A percentile compares a stretch with the other conserved stretches of the same genome.
phyloP scores from a whole-genome alignment of 2,888 invertebrate species.

The Ochropleura leucogaster region DNA sequence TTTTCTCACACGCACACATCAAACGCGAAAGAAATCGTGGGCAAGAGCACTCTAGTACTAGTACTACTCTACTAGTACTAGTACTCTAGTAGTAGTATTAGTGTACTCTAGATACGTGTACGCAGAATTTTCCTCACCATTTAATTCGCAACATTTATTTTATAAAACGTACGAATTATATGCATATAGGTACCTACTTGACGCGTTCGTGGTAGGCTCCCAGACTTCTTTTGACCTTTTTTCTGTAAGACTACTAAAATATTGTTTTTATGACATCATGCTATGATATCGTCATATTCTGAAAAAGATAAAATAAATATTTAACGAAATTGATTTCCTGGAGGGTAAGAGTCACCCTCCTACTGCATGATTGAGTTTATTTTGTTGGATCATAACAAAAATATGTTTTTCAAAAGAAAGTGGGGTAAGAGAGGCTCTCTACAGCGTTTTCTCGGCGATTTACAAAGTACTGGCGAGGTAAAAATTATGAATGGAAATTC shows the following conservation, averaged over 20 bases:
- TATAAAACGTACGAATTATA: background rate
- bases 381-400: constrained; percentile 77
- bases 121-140: background rate
- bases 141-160: background rate
- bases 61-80: no score
- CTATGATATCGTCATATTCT: constrained; percentile 36
- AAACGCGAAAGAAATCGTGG: no score
- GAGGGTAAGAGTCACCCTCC: constrained; percentile 65
- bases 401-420: constrained; percentile 69
- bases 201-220: background rate
- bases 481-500: constrained; percentile 52
- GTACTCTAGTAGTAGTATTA: no score
- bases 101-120: no score
- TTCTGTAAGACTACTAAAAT: background rate
- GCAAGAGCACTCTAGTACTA: no score
- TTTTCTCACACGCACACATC: background rate
- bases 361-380: constrained; percentile 82
- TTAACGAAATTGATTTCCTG: constrained; percentile 72
- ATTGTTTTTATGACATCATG: constrained; percentile 27
- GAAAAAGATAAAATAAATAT: constrained; percentile 67
- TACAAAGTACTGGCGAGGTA: constrained; percentile 50
- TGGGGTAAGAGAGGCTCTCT: constrained; percentile 37
- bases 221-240: background rate
- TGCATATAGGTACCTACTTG: no score
- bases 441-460: constrained; percentile 51